Evolutionary conservation across 1,140 invertebrate genomes (phyloP).

Genomic region (Cheumatopsyche charites): DNA sequence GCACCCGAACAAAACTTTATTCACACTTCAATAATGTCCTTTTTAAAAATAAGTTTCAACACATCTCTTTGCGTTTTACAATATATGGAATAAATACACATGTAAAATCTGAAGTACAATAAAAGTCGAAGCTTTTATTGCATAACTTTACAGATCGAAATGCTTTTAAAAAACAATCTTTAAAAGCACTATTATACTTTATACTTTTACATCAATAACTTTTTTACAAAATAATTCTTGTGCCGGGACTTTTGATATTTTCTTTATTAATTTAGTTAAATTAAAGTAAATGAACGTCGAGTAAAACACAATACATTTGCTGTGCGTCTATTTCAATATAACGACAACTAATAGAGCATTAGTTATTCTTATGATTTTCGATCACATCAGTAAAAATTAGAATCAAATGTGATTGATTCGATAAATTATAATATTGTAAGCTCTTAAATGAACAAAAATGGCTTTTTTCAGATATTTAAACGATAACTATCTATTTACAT

Average conservation of each 20-base stretch:
- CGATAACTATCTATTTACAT: too few relatives aligned
- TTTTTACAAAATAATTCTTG: slow-evolving; percentile 15
- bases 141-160: slow-evolving; percentile 13
- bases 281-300: too few relatives aligned
- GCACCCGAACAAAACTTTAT: slow-evolving; percentile 45
- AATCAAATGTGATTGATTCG: background rate
- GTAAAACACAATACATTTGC: too few relatives aligned
- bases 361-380: too few relatives aligned
- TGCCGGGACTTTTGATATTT: slow-evolving; percentile 12
- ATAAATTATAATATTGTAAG: background rate
- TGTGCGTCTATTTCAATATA: too few relatives aligned
- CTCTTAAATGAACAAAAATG: too few relatives aligned
- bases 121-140: slow-evolving; percentile 12
- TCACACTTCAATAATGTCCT: slow-evolving; percentile 29
- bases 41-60: slow-evolving; percentile 21
- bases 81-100: slow-evolving; percentile 11
- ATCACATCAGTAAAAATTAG: slow-evolving; percentile 22
- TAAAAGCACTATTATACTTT: slow-evolving; percentile 4
- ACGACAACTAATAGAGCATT: slow-evolving; percentile 22
- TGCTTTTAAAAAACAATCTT: background rate
- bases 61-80: background rate
- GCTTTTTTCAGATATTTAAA: too few relatives aligned
- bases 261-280: too few relatives aligned
- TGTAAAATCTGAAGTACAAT: slow-evolving; percentile 22
- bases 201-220: background rate